Conservation (phyloP, 2,888 invertebrate species). For the Drosophila robusta region DNA sequence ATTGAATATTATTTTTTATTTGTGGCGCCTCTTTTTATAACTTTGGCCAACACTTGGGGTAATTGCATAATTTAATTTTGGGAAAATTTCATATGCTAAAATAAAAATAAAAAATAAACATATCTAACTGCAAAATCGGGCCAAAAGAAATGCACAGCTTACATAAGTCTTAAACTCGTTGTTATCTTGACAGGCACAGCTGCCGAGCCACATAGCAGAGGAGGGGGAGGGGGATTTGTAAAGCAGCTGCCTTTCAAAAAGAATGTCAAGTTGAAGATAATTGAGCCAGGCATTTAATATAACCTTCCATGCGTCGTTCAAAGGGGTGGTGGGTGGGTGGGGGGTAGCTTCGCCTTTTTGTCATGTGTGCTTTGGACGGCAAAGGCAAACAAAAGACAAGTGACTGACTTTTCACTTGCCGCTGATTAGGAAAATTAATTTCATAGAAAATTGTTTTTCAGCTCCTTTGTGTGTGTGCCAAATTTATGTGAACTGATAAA, state of each 20-base stretch:
- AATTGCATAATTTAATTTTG: slow-evolving; percentile 48
- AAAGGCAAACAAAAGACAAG: slow-evolving; percentile 62
- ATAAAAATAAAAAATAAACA: slow-evolving; percentile 2
- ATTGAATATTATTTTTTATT: slow-evolving; percentile 18
- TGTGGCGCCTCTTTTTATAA: slow-evolving; percentile 35
- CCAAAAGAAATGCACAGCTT: slow-evolving; percentile 49
- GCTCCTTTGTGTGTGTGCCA: slow-evolving; percentile 21
- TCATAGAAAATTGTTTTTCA: slow-evolving; percentile 60
- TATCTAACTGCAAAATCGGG: slow-evolving; percentile 60
- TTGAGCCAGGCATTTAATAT: slow-evolving; percentile 70
- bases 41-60: slow-evolving; percentile 47
- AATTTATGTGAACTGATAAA: slow-evolving; percentile 19
- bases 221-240: slow-evolving; percentile 38
- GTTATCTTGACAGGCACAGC: slow-evolving; percentile 74
- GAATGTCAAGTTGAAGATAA: slow-evolving; percentile 71
- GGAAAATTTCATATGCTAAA: slow-evolving; percentile 24
- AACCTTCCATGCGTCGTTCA: slow-evolving; percentile 15
- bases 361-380: slow-evolving; percentile 53
- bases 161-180: slow-evolving; percentile 56
- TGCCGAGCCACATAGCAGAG: slow-evolving; percentile 43
- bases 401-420: slow-evolving; percentile 66
- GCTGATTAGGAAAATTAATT: slow-evolving; percentile 76
- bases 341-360: slow-evolving; percentile 3
- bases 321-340: too few relatives aligned
- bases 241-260: slow-evolving; percentile 53